Evolutionary conservation across 2,888 invertebrate genomes (phyloP), one percentile per base, ranked within the genome.

Genomic region (Cheilosia pagana): DNA sequence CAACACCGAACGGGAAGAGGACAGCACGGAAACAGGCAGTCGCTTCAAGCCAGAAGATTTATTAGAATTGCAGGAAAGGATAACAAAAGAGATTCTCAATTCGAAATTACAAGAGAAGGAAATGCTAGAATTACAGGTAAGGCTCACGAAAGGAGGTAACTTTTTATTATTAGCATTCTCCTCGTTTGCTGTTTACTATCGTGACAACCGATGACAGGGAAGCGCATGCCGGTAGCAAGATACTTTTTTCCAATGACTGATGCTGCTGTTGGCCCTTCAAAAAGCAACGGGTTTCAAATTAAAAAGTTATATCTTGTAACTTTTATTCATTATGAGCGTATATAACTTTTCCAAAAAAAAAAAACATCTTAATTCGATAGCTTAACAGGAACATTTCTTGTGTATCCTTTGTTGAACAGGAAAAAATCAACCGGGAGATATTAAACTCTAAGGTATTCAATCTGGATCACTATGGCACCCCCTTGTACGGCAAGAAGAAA

Each of bases 361-460:
- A 65, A 50, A 60, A 62, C 70, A 59, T 76, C 52, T 45, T 62
- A 48, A 70, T 57, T 71, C 21, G 52, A 68, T 52, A 60, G 41
- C 60, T 76, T 76, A 59, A 59, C 39, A 10, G 21, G 25, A 41
- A 21, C 57, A 68, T 39, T 41, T 72, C 41, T 25, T 75, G 43
- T 68, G 28, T 67, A n/a, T 79, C 65, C 68, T 82, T 75, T 59
- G 53, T 75, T 59, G 53, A 77, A 52, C 86, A 92, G 92, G 92
- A 91, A 87, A 92, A 92, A 89, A 92, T 92, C 86, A 92, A 91
- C 89, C 90, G 91, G 8, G 92, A 92, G 88, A 91, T 92, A 79
- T 87, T 92, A 79, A 92, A 91, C 87, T 91, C 92, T 12, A 92
- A 92, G 87, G 89, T 92, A 81, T 92, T 92, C 71, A 90, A 89